Conservation (phyloP, 1,140 invertebrate species). For the Cotesia vestalis region DNA sequence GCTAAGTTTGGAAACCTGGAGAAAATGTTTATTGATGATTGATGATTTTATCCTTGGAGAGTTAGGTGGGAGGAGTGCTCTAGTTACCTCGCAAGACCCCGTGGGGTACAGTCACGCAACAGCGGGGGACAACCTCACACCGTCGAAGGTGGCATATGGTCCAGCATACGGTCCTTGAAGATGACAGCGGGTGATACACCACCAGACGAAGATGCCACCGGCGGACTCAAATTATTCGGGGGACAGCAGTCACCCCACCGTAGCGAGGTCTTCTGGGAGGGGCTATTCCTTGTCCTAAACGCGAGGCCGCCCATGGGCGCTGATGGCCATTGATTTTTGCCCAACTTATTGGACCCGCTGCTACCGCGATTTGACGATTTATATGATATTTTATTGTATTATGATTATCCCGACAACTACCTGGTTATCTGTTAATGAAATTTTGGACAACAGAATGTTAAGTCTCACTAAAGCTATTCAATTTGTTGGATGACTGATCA, state of each 20-base stretch:
- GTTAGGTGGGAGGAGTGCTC: neutral
- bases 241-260: conserved; percentile 92
- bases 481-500: too few relatives aligned
- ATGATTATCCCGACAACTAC: neutral
- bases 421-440: neutral
- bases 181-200: conserved; percentile 35
- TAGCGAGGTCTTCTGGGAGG: conserved; percentile 93
- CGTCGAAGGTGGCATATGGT: conserved; percentile 54
- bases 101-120: conserved; percentile 63
- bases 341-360: conserved; percentile 49
- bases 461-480: neutral
- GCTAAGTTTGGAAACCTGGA: conserved; percentile 58
- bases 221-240: conserved; percentile 52
- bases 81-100: conserved; percentile 56
- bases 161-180: conserved; percentile 56
- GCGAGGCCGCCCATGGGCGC: conserved; percentile 91
- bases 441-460: neutral
- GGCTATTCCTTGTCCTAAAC: conserved; percentile 93
- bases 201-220: conserved; percentile 46
- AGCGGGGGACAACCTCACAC: conserved; percentile 65
- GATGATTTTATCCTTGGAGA: neutral
- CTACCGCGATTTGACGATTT: conserved; percentile 29
- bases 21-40: conserved; percentile 22
- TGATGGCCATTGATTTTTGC: conserved; percentile 66
- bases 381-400: too few relatives aligned